Percentiles rank a stretch among this genome's conserved stretches.
Conservation (phyloP, 2,113 vertebrate genomes). For the Passerina amoena region DNA sequence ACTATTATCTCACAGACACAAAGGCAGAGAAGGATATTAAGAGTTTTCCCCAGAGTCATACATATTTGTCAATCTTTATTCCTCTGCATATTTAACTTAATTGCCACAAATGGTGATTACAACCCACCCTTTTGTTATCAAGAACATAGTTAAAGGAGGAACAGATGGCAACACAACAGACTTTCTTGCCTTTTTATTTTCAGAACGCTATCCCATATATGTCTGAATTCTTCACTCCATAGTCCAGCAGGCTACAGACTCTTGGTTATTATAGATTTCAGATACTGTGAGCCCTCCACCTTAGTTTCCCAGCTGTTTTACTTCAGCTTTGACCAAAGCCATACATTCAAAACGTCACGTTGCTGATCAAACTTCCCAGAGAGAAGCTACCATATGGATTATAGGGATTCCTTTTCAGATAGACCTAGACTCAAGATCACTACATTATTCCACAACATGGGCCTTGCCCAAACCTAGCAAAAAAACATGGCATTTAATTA, state of each 20-base stretch:
- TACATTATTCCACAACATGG: background rate
- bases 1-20: background rate
- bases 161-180: constrained; percentile 29
- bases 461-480: background rate
- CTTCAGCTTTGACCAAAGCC: background rate
- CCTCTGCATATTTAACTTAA: constrained; percentile 26
- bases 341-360: background rate
- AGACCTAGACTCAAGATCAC: background rate
- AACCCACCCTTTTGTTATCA: background rate
- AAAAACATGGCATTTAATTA: background rate
- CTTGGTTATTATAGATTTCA: background rate
- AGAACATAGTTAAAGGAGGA: background rate
- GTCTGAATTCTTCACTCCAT: background rate
- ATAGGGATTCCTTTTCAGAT: background rate
- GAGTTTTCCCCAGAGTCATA: constrained; percentile 9
- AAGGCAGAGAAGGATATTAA: constrained; percentile 6
- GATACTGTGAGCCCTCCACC: background rate
- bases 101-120: constrained; percentile 13
- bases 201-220: background rate
- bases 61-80: constrained; percentile 32
- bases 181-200: background rate
- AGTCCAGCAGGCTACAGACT: background rate
- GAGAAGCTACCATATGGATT: background rate
- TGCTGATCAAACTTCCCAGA: background rate
- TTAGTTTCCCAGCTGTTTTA: background rate